phyloP scores from a whole-genome alignment of 2,113 vertebrate genomes.

The Melanostigma gelatinosum region DNA sequence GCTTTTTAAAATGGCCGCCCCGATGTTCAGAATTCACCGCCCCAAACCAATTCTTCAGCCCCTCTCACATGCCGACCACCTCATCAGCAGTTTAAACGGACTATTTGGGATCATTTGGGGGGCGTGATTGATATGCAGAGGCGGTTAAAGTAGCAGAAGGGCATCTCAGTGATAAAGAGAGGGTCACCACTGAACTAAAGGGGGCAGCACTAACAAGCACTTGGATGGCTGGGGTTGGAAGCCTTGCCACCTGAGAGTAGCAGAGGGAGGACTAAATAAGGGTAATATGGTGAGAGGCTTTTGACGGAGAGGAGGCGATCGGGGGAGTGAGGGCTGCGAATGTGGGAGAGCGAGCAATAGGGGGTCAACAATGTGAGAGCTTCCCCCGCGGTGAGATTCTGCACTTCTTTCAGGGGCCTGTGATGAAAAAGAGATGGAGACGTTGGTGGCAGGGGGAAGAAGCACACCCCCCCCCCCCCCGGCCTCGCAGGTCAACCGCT shows the following conservation, averaged over 20 bases:
- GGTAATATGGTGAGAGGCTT: constrained; percentile 50
- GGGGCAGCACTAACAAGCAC: constrained; percentile 72
- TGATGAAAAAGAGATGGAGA: constrained; percentile 69
- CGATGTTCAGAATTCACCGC: neutral
- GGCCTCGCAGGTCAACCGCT: constrained; percentile 54
- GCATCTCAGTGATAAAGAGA: constrained; percentile 59
- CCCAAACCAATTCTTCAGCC: constrained; percentile 30
- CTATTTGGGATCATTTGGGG: constrained; percentile 61
- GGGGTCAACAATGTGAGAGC: constrained; percentile 68
- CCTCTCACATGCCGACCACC: constrained; percentile 23
- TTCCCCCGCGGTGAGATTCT: constrained; percentile 51
- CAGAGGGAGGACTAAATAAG: constrained; percentile 60
- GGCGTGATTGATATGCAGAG: constrained; percentile 58
- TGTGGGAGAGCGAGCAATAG: constrained; percentile 49
- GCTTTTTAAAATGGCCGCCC: constrained; percentile 38
- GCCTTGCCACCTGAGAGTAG: constrained; percentile 50
- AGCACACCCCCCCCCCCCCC: neutral
- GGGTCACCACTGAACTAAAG: constrained; percentile 56
- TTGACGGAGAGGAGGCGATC: constrained; percentile 19
- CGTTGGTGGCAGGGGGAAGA: constrained; percentile 15
- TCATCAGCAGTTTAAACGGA: constrained; percentile 44
- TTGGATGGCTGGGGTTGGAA: constrained; percentile 38
- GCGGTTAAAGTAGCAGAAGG: constrained; percentile 57
- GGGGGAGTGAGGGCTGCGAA: neutral
- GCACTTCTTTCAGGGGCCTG: constrained; percentile 47